These are phyloP conservation scores for Mycteria americana DNA, from an alignment of 2,797 vertebrate species.

Conservation along the genomic window DNA sequence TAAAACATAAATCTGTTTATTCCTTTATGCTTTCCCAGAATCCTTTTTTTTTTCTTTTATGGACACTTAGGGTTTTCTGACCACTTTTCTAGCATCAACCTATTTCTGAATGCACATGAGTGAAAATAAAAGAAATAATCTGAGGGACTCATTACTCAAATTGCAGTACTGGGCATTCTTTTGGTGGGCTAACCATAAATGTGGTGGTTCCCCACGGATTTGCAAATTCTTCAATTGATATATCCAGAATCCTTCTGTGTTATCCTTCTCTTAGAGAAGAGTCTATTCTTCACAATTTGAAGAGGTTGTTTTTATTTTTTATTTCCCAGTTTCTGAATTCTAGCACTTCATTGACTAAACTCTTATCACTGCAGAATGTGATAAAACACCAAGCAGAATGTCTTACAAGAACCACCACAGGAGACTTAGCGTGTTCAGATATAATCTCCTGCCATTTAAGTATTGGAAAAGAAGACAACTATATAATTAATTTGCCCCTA, in stretches of 20 bases:
- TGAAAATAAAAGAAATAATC: neutral
- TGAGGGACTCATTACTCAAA: neutral
- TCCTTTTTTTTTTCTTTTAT: neutral
- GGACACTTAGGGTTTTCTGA: neutral
- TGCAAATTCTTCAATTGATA: neutral
- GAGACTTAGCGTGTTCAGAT: neutral
- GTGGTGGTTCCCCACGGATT: neutral
- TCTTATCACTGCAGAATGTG: neutral
- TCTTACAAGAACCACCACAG: neutral
- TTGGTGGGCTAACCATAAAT: neutral
- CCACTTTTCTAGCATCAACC: neutral
- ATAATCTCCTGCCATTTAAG: neutral
- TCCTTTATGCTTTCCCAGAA: neutral
- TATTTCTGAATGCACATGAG: neutral
- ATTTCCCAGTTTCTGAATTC: neutral
- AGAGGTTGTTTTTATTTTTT: neutral
- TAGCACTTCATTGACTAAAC: neutral
- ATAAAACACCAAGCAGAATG: neutral
- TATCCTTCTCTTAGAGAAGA: neutral
- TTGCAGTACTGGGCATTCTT: neutral
- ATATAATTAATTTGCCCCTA: neutral
- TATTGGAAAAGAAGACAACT: neutral
- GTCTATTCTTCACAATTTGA: neutral
- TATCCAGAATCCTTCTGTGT: neutral
- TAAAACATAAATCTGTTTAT: neutral